Conservation (phyloP, 2,888 invertebrate species). For the Brassicogethes aeneus region DNA sequence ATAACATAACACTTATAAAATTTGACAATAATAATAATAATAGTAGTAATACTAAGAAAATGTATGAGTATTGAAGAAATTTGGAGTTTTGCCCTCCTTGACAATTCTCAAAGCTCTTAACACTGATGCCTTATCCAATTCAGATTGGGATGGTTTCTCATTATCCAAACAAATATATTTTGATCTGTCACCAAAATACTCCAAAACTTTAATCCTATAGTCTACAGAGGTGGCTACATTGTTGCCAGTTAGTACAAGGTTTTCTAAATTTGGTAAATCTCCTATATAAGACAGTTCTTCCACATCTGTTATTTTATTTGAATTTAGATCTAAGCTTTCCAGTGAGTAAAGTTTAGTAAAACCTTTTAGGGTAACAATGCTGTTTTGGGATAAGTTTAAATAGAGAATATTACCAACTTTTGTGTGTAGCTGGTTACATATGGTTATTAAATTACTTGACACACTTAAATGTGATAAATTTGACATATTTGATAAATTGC, state of each 20-base stretch:
- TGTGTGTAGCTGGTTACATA: conserved; percentile 70
- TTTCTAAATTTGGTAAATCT: conserved; percentile 76
- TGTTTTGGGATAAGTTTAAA: conserved; percentile 79
- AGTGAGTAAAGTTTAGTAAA: conserved; percentile 80
- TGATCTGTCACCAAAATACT: conserved; percentile 77
- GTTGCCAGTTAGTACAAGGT: conserved; percentile 81
- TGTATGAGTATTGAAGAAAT: conserved; percentile 11
- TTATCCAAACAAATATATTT: conserved; percentile 81
- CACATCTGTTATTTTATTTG: conserved; percentile 72
- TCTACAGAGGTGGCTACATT: conserved; percentile 79
- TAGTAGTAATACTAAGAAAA: too few species aligned
- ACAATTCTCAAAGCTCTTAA: conserved; percentile 78
- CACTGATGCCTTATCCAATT: conserved; percentile 86
- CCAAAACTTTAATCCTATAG: conserved; percentile 83
- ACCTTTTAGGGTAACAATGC: conserved; percentile 60
- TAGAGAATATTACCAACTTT: conserved; percentile 83
- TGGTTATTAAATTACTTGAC: conserved; percentile 65
- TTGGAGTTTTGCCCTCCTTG: conserved; percentile 39
- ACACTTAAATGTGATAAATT: conserved; percentile 68
- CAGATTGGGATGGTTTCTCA: conserved; percentile 76
- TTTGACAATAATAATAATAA: too few species aligned
- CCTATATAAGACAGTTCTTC: conserved; percentile 74
- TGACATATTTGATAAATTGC: conserved; percentile 70
- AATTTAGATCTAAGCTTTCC: conserved; percentile 76
- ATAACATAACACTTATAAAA: too few species aligned